Percentiles rank a stretch among this genome's conserved stretches.
Evolutionary conservation across 2,113 vertebrate genomes (phyloP).

Genomic region (Protobothrops flavoviridis): DNA sequence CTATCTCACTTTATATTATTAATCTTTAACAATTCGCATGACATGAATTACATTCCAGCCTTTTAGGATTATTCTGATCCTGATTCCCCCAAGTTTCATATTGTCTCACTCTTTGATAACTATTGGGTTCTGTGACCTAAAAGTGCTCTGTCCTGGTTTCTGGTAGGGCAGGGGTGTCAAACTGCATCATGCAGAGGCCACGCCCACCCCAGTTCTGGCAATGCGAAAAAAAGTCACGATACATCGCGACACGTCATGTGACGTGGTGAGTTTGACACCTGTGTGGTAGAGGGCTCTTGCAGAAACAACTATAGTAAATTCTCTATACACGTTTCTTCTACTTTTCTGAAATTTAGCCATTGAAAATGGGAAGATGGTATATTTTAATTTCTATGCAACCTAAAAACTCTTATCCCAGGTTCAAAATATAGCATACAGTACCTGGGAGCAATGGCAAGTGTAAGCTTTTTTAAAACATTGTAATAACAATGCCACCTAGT

Average conservation of each 20-base stretch:
- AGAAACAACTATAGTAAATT: neutral
- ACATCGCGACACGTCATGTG: too few relatives aligned
- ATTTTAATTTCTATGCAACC: neutral
- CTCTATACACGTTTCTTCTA: neutral
- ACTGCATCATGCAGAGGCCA: too few relatives aligned
- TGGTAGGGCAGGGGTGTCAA: neutral
- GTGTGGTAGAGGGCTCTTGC: neutral
- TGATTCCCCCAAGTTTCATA: neutral
- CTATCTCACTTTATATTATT: neutral
- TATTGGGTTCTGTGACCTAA: neutral
- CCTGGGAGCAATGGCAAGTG: rapidly evolving
- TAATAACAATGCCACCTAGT: constrained; percentile 80
- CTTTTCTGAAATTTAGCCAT: rapidly evolving
- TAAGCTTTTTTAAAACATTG: constrained; percentile 54
- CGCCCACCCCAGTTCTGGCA: too few relatives aligned
- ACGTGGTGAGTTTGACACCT: too few relatives aligned
- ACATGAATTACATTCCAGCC: neutral
- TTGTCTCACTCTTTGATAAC: neutral
- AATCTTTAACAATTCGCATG: neutral
- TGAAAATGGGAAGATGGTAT: rapidly evolving
- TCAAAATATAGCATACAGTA: neutral
- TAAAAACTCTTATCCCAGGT: neutral
- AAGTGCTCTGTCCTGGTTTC: neutral
- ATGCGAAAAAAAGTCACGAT: too few relatives aligned
- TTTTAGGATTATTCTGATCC: neutral